phyloP scores from a whole-genome alignment of 2,888 invertebrate genomes.

The Melanostoma mellinum region DNA sequence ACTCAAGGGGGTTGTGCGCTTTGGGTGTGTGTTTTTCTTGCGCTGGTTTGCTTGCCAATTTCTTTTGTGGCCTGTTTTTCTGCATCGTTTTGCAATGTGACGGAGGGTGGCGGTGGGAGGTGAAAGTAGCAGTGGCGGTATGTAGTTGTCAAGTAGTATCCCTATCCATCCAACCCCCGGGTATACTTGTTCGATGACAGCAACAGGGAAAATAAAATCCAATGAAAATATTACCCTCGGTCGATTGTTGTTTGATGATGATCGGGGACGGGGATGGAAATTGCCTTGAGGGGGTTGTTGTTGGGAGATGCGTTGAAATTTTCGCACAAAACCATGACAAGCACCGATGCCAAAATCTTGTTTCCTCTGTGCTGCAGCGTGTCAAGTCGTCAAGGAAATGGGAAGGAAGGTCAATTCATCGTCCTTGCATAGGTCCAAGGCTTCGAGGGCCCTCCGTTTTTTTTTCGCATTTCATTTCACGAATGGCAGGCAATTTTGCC shows the following conservation, averaged over 20 bases:
- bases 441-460: slow-evolving; percentile 42
- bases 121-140: slow-evolving; percentile 17
- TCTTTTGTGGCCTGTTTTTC: slow-evolving; percentile 59
- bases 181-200: slow-evolving; percentile 65
- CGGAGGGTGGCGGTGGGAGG: slow-evolving; percentile 19
- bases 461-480: slow-evolving; percentile 46
- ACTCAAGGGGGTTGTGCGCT: slow-evolving; percentile 19
- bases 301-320: slow-evolving; percentile 55
- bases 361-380: slow-evolving; percentile 28
- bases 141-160: slow-evolving; percentile 43
- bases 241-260: slow-evolving; percentile 1
- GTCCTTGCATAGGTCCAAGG: slow-evolving; percentile 47
- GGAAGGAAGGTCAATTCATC: slow-evolving; percentile 45
- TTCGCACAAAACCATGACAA: slow-evolving; percentile 49
- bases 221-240: slow-evolving; percentile 68
- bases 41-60: slow-evolving; percentile 61
- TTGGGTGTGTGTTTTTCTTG: slow-evolving; percentile 8
- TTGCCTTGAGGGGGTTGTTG: slow-evolving; percentile 43
- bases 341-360: slow-evolving; percentile 53
- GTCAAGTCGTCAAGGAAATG: background rate
- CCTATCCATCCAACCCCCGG: slow-evolving; percentile 32
- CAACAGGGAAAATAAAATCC: slow-evolving; percentile 68
- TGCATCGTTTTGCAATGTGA: slow-evolving; percentile 65
- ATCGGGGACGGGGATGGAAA: slow-evolving; percentile 12
- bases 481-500: slow-evolving; percentile 40